Evolutionary conservation across 2,888 invertebrate genomes (phyloP), one percentile per base, ranked within the genome.

Genomic region (Fabriciana adippe): DNA sequence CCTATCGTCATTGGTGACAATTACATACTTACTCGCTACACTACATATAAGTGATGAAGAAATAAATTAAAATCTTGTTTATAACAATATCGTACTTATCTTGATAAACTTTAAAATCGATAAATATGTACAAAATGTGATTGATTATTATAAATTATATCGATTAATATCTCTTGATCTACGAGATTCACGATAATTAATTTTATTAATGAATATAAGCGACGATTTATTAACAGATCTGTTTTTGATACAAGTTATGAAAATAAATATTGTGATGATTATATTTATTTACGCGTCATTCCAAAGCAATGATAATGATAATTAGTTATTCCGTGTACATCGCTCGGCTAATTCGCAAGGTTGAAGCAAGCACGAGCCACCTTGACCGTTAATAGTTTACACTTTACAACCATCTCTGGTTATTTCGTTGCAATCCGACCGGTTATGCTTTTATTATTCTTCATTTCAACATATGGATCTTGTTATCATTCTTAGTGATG

Each of bases 281-380:
- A 35, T 55, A 60, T 66, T 48, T 35, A 62, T 64, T 51, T 68
- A 63, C 56, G 61, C 65, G 78, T 81, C 80, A 78, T 77, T 72
- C 74, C 77, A 78, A 77, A 79, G 73, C 76, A 77, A 51, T 76
- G 75, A 77, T 72, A 69, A 76, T 73, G 64, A 79, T 79, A 76
- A 81, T 80, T 78, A 80, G 74, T 75, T 74, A 77, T 74, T 76
- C 71, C 70, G 67, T 61, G 60, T 73, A 71, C 73, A 73, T 68
- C 77, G 76, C 76, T 74, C 76, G 76, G 78, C 83, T 88, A 87
- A 89, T 89, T 83, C 76, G 82, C 91, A 90, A 92, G 92, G 92
- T 80, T 90, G 81, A 71, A 68, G 66, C 60, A 75, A 74, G 81
- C 91, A 91, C 91, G 90, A 83, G 82, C 81, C 81, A 81, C 90